phyloP scores from a whole-genome alignment of 2,113 vertebrate species.

The Bufo gargarizans region DNA sequence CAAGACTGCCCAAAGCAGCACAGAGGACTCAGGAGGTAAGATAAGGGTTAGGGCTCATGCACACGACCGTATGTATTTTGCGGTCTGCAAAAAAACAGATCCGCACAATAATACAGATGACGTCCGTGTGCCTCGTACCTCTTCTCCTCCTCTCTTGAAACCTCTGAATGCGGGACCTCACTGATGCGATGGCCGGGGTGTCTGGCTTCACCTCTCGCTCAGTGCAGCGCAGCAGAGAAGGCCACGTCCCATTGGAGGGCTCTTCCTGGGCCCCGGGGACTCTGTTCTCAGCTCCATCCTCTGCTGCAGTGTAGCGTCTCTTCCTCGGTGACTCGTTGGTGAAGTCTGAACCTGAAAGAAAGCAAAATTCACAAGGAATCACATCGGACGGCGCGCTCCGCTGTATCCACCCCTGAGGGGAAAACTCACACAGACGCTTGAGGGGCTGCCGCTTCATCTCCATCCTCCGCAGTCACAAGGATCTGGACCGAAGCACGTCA shows the following conservation, averaged over 20 bases:
- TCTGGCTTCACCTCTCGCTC: conserved; percentile 58
- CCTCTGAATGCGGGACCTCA: conserved; percentile 52
- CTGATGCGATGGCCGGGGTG: conserved; percentile 54
- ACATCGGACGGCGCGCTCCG: too few species aligned
- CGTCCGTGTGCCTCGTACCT: background rate
- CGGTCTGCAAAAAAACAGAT: too few species aligned
- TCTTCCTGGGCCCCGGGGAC: background rate
- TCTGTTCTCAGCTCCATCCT: conserved; percentile 18
- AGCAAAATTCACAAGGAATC: background rate
- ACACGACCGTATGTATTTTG: too few species aligned
- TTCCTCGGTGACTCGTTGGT: conserved; percentile 38
- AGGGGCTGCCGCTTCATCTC: conserved; percentile 32
- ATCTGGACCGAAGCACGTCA: too few species aligned
- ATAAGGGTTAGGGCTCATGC: too few species aligned
- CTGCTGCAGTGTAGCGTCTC: background rate
- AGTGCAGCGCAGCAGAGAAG: conserved; percentile 5
- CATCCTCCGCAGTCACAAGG: conserved; percentile 2
- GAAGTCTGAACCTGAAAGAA: background rate
- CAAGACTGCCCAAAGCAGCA: background rate
- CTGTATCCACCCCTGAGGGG: background rate
- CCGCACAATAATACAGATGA: too few species aligned
- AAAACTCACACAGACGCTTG: conserved; percentile 37
- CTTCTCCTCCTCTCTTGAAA: conserved; percentile 8
- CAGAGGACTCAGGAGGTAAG: too few species aligned
- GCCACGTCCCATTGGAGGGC: background rate